Conservation (phyloP, 2,113 vertebrate genomes). For the Piaya cayana region DNA sequence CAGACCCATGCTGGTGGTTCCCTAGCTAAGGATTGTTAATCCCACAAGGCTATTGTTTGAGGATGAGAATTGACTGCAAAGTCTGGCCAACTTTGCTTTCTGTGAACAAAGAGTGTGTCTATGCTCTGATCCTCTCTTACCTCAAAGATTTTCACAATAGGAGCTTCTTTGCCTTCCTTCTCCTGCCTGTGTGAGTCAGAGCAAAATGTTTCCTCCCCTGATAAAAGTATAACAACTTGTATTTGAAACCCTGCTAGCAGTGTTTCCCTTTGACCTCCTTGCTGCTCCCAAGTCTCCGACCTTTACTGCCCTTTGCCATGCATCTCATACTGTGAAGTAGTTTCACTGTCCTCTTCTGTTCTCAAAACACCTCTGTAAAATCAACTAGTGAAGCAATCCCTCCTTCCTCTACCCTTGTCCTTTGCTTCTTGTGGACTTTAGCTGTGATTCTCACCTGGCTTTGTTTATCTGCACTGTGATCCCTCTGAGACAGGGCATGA, state of each 20-base stretch:
- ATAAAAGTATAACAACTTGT: neutral
- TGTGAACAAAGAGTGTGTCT: neutral
- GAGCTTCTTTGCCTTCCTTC: neutral
- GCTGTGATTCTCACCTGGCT: neutral
- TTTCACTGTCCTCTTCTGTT: neutral
- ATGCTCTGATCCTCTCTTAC: neutral
- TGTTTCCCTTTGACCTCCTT: neutral
- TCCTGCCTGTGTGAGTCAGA: neutral
- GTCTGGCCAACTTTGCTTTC: neutral
- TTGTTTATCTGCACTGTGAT: neutral
- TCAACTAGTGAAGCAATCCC: neutral
- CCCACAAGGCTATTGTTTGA: conserved; percentile 23
- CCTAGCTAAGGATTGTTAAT: conserved; percentile 21
- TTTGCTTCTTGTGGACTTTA: neutral
- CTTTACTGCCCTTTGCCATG: neutral
- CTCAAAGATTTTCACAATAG: neutral
- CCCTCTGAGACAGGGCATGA: neutral
- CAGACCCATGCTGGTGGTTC: conserved; percentile 25
- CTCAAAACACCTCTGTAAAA: neutral
- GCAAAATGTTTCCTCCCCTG: neutral
- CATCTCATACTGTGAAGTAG: neutral
- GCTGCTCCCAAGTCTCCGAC: neutral
- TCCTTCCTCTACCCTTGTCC: neutral
- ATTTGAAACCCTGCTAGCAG: neutral
- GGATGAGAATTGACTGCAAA: neutral